phyloP scores from a whole-genome alignment of 2,888 invertebrate genomes.

The Limnephilus auricula region DNA sequence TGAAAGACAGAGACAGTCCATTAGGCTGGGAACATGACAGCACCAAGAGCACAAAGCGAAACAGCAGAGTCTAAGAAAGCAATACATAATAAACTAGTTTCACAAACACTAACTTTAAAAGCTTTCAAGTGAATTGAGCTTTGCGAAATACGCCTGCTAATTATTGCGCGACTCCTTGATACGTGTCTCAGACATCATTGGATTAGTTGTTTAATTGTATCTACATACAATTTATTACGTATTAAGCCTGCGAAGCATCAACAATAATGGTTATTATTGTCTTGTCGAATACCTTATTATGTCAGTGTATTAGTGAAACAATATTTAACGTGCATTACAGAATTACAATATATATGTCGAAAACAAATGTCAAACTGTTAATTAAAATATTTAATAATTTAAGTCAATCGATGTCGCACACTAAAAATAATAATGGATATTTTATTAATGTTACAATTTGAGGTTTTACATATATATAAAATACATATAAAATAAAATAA shows the following conservation, averaged over 20 bases:
- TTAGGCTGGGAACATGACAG: neutral
- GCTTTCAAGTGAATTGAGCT: constrained; percentile 23
- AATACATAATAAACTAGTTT: neutral
- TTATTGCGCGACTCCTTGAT: neutral
- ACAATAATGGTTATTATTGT: neutral
- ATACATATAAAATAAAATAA: too few species aligned
- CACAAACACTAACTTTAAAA: constrained; percentile 4
- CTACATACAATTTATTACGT: neutral
- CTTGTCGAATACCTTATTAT: neutral
- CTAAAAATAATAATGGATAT: too few species aligned
- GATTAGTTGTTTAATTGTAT: neutral
- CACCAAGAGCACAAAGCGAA: neutral
- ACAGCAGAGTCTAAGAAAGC: neutral
- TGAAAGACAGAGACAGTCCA: neutral
- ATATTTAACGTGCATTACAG: neutral
- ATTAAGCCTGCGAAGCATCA: neutral
- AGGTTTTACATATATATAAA: too few species aligned
- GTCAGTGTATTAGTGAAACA: neutral
- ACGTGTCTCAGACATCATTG: neutral
- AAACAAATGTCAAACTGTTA: too few species aligned
- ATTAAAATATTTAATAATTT: too few species aligned
- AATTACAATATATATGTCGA: neutral
- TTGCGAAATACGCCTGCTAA: neutral
- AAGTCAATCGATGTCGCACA: too few species aligned
- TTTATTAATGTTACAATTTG: too few species aligned